These are phyloP conservation scores for Molossus molossus DNA, from an alignment of 2,797 vertebrate genomes.

Conservation along the genomic window DNA sequence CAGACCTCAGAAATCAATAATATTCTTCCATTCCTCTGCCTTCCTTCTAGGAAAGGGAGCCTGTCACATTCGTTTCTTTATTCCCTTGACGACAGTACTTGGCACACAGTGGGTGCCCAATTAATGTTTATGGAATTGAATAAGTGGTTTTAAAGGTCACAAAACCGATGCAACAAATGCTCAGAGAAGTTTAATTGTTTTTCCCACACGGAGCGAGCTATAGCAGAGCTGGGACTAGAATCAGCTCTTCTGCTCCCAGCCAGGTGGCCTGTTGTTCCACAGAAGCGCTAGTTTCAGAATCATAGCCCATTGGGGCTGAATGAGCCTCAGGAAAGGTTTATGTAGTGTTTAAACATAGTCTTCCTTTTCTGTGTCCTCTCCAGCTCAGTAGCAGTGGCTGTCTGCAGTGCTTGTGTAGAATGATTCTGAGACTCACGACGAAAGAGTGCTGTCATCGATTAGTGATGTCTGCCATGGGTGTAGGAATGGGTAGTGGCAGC, in stretches of 20 bases:
- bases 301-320: background rate
- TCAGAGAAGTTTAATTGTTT: constrained; percentile 46
- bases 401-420: background rate
- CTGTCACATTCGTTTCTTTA: constrained; percentile 24
- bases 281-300: constrained; percentile 8
- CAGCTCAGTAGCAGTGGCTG: background rate
- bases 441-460: background rate
- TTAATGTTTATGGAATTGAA: constrained; percentile 42
- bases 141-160: constrained; percentile 50
- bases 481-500: background rate
- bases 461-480: constrained; percentile 8
- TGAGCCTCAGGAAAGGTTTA: background rate
- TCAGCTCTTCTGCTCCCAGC: constrained; percentile 13
- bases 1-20: constrained; percentile 50
- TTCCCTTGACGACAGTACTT: background rate
- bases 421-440: background rate
- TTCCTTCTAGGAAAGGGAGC: background rate
- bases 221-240: background rate
- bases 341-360: background rate
- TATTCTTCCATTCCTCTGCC: background rate
- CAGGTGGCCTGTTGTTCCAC: background rate
- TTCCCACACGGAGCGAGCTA: background rate
- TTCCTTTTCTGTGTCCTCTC: background rate
- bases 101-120: background rate
- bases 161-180: background rate